These are phyloP conservation scores for Cyprinodon brontotheroides DNA, from an alignment of 2,113 vertebrate genomes.

Conservation along the genomic window DNA sequence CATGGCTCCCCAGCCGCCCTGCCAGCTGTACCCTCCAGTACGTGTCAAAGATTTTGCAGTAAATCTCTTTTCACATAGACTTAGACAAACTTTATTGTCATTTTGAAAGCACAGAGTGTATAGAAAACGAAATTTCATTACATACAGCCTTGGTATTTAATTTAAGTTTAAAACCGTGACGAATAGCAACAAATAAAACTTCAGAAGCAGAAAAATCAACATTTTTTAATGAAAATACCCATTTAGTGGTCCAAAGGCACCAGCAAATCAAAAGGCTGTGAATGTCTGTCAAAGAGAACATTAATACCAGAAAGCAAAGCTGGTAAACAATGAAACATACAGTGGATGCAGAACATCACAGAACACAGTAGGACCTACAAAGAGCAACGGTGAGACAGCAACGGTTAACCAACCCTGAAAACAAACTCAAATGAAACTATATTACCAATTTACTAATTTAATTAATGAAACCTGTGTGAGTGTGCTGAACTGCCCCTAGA, in stretches of 20 bases:
- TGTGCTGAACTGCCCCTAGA: neutral
- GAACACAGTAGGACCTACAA: neutral
- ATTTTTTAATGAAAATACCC: neutral
- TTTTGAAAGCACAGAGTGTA: no score
- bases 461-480: neutral
- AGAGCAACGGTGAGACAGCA: neutral
- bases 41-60: conserved; percentile 24
- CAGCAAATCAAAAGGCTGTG: neutral
- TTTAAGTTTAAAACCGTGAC: neutral
- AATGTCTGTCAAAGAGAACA: neutral
- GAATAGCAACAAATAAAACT: neutral
- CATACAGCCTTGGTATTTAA: neutral
- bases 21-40: conserved; percentile 91
- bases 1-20: conserved; percentile 87
- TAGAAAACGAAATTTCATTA: no score
- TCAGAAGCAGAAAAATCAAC: neutral
- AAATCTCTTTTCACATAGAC: neutral
- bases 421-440: neutral
- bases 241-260: no score
- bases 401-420: neutral
- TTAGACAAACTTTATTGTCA: no score
- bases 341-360: neutral
- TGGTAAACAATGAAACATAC: neutral
- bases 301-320: neutral
- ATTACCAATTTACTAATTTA: neutral